phyloP scores from a whole-genome alignment of 2,113 vertebrate species.

The Daboia siamensis region DNA sequence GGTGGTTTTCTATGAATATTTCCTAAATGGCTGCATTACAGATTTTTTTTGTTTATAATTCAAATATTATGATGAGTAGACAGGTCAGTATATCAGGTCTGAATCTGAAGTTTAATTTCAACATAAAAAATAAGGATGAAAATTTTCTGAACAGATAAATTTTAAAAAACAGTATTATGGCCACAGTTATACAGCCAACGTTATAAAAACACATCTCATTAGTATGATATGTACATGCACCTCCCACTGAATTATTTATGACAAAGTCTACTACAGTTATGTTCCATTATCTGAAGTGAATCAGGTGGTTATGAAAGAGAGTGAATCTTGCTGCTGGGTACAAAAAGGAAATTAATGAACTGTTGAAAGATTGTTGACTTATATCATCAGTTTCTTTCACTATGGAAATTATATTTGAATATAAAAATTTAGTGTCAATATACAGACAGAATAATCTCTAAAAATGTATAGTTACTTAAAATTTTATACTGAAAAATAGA shows the following conservation, averaged over 20 bases:
- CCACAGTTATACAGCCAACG: neutral
- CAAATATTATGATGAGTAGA: neutral
- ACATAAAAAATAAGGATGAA: neutral
- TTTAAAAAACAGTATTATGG: neutral
- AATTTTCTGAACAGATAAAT: neutral
- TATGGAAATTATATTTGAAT: neutral
- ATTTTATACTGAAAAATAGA: slow-evolving; percentile 35
- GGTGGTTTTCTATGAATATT: neutral
- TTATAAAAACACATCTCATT: neutral
- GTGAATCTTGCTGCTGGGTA: neutral
- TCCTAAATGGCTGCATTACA: neutral
- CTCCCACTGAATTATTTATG: neutral
- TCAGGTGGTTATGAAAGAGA: neutral
- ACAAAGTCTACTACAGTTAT: neutral
- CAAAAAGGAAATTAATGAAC: neutral
- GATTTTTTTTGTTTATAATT: neutral
- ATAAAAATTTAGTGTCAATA: slow-evolving; percentile 9
- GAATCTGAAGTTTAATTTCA: neutral
- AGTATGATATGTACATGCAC: neutral
- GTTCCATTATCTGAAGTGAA: neutral
- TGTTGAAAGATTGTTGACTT: neutral
- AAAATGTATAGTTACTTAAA: slow-evolving; percentile 14
- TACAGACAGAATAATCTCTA: neutral
- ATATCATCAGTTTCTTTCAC: neutral
- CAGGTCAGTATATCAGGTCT: neutral